Base-by-base conservation (phyloP, 2,888 invertebrate species). In the Orchesellides sinensis region DNA sequence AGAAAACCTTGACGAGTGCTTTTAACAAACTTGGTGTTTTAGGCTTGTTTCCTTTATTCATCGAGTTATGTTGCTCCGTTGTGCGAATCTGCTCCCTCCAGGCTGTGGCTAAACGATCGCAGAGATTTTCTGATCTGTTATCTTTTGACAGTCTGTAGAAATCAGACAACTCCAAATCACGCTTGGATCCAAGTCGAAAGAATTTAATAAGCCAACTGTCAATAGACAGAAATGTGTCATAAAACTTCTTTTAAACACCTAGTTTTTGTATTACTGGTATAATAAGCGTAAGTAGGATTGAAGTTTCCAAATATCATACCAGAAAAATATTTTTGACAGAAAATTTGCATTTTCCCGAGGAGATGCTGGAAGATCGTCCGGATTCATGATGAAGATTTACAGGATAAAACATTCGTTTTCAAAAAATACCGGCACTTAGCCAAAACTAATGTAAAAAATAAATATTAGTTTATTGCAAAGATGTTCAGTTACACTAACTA, bases 121-220 rank as follows among this genome's bases (percentile, higher is more conserved):
- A 95, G 14, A 94, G 91, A 23, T 89, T 59, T 88, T 92, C 92
- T n/a, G 96, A 96, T 89, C 92, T 92, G 89, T 96, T 96, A 21
- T 91, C 91, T 40, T 91, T 91, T 68, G 94, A 91, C 0, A 96
- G 93, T 88, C 93, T 93, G 89, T 94, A 94, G 56, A 97, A 91
- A 90, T 97, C 96, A 19, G 92, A 91, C 61, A 93, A 92, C 86
- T 94, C 94, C 61, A 96, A 90, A 61, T 94, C 93, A 88, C 95
- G 93, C 78, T 92, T 92, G 88, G 93, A 93, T 0, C 96, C 96
- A 89, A 93, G 93, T 88, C 92, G 93, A 90, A 96, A 96, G 88
- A 95, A 91, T 5, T 93, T 94, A 88, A 95, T 91, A 74, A 95
- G 94, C 93, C 96, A 96, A 90, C 94, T 94, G 92, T 90, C 35